Percentiles rank a stretch among this genome's conserved stretches.
Evolutionary conservation across 2,113 vertebrate species (phyloP).

Genomic region (Heptranchias perlo): DNA sequence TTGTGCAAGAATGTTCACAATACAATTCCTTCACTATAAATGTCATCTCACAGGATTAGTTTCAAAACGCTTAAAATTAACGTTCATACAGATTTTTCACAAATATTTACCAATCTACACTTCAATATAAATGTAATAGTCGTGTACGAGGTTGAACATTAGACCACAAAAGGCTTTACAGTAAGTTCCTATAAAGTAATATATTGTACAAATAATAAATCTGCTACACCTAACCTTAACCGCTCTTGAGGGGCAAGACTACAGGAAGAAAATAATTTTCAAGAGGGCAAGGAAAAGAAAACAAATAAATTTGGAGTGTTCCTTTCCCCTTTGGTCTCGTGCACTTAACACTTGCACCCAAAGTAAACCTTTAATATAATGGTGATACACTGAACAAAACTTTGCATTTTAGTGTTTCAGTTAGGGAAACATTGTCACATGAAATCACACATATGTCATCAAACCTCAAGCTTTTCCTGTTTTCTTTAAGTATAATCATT

Average conservation of each 20-base stretch:
- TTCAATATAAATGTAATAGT: no score
- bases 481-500: background rate
- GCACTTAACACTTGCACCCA: background rate
- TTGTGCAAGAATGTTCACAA: no score
- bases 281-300: background rate
- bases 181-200: no score
- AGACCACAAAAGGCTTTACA: no score
- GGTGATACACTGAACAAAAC: background rate
- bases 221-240: no score
- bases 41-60: no score
- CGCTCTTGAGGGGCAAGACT: background rate
- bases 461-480: conserved; percentile 19
- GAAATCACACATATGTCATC: background rate
- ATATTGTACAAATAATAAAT: no score
- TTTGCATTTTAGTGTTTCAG: background rate
- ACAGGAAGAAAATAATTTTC: background rate
- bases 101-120: no score
- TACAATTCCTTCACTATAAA: no score
- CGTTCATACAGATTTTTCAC: no score
- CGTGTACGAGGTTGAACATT: no score
- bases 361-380: background rate
- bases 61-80: no score
- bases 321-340: background rate
- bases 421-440: background rate
- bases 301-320: background rate